phyloP scores from a whole-genome alignment of 2,113 vertebrate species.

The Saguinus midas region DNA sequence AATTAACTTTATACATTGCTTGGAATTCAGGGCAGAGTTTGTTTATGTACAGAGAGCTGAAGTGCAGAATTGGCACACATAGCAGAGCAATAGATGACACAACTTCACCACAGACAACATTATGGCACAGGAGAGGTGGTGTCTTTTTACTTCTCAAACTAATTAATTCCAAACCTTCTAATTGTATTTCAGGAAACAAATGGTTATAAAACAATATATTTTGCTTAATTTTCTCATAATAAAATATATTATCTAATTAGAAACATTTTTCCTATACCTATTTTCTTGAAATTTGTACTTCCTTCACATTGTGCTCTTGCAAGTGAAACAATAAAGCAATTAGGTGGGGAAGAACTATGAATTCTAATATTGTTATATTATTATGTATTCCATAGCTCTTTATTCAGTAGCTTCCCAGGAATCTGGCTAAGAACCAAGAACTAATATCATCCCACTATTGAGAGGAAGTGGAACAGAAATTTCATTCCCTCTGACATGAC shows the following conservation, averaged over 20 bases:
- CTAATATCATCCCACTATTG: neutral
- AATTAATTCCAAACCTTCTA: neutral
- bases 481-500: neutral
- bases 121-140: neutral
- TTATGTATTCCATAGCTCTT: slow-evolving; percentile 15
- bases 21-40: neutral
- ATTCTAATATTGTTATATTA: slow-evolving; percentile 32
- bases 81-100: neutral
- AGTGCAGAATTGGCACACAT: neutral
- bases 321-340: slow-evolving; percentile 40
- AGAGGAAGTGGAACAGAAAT: neutral
- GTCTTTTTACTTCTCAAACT: neutral
- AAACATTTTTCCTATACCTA: slow-evolving; percentile 42
- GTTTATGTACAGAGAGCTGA: neutral
- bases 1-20: neutral
- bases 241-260: slow-evolving; percentile 25
- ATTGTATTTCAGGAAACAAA: slow-evolving; percentile 7
- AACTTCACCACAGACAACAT: neutral
- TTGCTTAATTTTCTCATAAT: slow-evolving; percentile 27
- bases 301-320: neutral
- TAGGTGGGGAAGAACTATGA: neutral
- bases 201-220: neutral
- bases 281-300: slow-evolving; percentile 26
- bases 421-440: slow-evolving; percentile 42
- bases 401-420: neutral